Evolutionary conservation across 2,888 invertebrate genomes (phyloP), one percentile per base, ranked within the genome.

Genomic region (Tortricodes alternella): DNA sequence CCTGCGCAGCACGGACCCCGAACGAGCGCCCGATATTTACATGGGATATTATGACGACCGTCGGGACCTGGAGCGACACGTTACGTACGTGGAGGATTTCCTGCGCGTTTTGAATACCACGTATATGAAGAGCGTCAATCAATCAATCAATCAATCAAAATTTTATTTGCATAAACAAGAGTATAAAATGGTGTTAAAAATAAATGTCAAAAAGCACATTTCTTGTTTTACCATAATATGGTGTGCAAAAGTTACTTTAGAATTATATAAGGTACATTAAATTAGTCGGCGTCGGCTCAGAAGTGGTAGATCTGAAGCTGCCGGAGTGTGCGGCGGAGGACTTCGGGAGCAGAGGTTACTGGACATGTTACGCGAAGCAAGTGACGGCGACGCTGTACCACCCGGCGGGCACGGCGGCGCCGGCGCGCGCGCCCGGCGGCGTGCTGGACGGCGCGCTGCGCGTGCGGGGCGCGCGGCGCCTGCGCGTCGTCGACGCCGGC

Each of bases 331-430:
- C 29, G 87, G 87, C 52, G 86, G 77, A n/a, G 80, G 82, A 0
- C 92, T 27, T 11, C 2, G 46, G 38, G 0, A 27, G 29, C 1
- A 11, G 93, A 61, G 76, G 73, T 0, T 94, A 93, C 68, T 93
- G 93, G 90, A 87, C 84, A 21, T 94, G 94, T 65, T 85, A 92
- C 68, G 81, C 89, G 0, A 76, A 89, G 13, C 83, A 87, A 46
- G 76, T 92, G 60, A 85, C 91, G 2, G 80, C 89, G 43, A 92
- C 92, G 2, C 81, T 93, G 43, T 93, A 92, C 69, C 93, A 93
- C 71, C 90, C 91, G 58, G 82, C 80, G 6, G 78, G 81, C 11
- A 68, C 71, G n/a, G 63, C 66, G 37, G 53, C 65, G 2, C 37
- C 72, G 66, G 71, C 71, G n/a, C 63, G 66, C 34, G 53, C 65